phyloP scores from a whole-genome alignment of 1,140 invertebrate genomes.

The Aleiodes sp. region DNA sequence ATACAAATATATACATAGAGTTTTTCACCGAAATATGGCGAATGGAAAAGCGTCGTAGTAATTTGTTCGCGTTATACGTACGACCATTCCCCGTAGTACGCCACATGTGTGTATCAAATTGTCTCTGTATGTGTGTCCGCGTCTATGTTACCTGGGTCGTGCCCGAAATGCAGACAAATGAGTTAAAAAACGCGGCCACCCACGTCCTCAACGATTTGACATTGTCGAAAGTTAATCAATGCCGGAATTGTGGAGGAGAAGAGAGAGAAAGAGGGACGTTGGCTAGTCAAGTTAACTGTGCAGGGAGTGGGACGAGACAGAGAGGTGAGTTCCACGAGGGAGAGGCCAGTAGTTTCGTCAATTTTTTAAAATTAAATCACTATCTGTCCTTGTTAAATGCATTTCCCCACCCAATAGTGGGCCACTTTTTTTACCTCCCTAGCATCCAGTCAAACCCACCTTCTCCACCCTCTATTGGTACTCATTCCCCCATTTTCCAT shows the following conservation, averaged over 20 bases:
- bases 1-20: not conserved
- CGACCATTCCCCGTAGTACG: slow-evolving; percentile 43
- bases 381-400: slow-evolving; percentile 67
- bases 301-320: slow-evolving; percentile 6
- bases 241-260: slow-evolving; percentile 47
- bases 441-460: too few species aligned
- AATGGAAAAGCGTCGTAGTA: slow-evolving; percentile 32
- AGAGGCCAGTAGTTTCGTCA: slow-evolving; percentile 55
- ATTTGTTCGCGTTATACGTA: slow-evolving; percentile 61
- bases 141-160: slow-evolving; percentile 27
- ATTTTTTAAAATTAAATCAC: slow-evolving; percentile 68
- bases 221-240: slow-evolving; percentile 68
- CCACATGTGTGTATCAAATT: slow-evolving; percentile 8
- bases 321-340: not conserved
- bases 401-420: slow-evolving; percentile 57
- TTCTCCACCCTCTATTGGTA: too few species aligned
- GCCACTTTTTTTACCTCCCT: slow-evolving; percentile 34
- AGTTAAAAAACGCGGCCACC: slow-evolving; percentile 57
- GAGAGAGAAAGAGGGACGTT: slow-evolving; percentile 13
- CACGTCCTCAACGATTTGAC: slow-evolving; percentile 59
- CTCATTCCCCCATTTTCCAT: slow-evolving; percentile 36
- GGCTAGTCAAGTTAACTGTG: slow-evolving; percentile 30
- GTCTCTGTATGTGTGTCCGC: not conserved
- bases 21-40: slow-evolving; percentile 24
- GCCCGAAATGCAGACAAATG: slow-evolving; percentile 49